Percentiles rank a stretch among this genome's conserved stretches.
Conservation (phyloP, 2,888 invertebrate species). For the Zygothrica quintamaculata region DNA sequence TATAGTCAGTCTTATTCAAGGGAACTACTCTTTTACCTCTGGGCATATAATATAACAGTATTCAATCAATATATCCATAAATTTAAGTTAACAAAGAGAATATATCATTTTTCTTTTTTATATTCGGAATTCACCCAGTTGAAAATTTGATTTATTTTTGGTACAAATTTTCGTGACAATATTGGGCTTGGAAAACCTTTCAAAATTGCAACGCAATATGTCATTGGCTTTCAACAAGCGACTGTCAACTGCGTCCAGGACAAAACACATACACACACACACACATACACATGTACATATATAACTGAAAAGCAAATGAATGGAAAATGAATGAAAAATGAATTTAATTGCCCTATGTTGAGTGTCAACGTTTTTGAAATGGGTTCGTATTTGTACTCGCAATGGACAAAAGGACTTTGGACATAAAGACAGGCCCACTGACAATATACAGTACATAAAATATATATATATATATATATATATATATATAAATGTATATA, state of each 20-base stretch:
- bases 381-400: conserved; percentile 69
- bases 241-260: conserved; percentile 64
- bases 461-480: conserved; percentile 20
- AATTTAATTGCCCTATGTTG: conserved; percentile 80
- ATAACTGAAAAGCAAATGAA: background rate
- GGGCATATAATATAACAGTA: too few relatives aligned
- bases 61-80: conserved; percentile 3
- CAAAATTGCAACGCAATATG: conserved; percentile 73
- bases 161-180: conserved; percentile 29
- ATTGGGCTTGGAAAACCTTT: conserved; percentile 55
- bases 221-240: conserved; percentile 73
- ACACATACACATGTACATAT: conserved; percentile 1
- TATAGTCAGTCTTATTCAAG: too few relatives aligned
- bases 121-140: conserved; percentile 18
- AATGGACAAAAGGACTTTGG: conserved; percentile 40
- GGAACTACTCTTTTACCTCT: too few relatives aligned
- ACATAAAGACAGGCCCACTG: conserved; percentile 29
- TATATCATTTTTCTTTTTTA: conserved; percentile 13
- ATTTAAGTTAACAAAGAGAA: background rate
- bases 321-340: conserved; percentile 74
- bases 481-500: too few relatives aligned
- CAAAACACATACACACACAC: conserved; percentile 6
- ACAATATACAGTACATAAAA: conserved; percentile 27
- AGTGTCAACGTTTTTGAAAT: conserved; percentile 79
- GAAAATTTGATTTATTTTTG: conserved; percentile 31